Base-by-base conservation (phyloP, 2,888 invertebrate species). In the Tachystola acroxantha region DNA sequence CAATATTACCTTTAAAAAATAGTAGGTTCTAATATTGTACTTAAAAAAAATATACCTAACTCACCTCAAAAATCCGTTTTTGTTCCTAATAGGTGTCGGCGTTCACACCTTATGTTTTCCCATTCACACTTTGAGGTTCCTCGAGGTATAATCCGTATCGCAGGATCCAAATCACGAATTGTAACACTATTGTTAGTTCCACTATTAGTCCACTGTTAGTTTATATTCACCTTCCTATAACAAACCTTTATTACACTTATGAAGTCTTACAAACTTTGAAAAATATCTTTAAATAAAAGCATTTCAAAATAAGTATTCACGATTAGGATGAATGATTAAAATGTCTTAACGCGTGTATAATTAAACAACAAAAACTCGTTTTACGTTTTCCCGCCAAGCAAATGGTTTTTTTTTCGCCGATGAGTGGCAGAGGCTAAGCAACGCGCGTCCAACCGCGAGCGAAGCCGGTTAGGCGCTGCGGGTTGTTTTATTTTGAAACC, bases 391-490 rank as follows among this genome's bases (percentile, higher is more conserved):
- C 80, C 85, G 82, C 84, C 72, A 59, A 65, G 48, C 54, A 59
- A 59, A 57, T 58, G 10, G n/a, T 60, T 59, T 56, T 58, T 43
- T 28, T 42, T 35, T 40, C 40, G 39, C 35, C 43, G 39, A 40
- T 36, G 30, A 38, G 32, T 28, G 32, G 31, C 11, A 36, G 34
- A 31, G 40, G 32, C 12, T 27, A 19, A 42, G 33, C 48, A 40
- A 58, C 58, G 58, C 65, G 72, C 85, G 82, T 79, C 79, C 64
- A 63, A 59, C 70, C 76, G 54, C 73, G 49, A 62, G 58, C 66
- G 61, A 72, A 82, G 85, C 82, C 82, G 81, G 84, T 79, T 76
- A 50, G 47, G 53, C 65, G 78, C 73, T 78, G 79, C 53, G 53
- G 66, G 54, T 69, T 69, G 72, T 80, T 84, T 79, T 81, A 78